phyloP scores from a whole-genome alignment of 2,797 vertebrate species.

The Onychomys arenicola region DNA sequence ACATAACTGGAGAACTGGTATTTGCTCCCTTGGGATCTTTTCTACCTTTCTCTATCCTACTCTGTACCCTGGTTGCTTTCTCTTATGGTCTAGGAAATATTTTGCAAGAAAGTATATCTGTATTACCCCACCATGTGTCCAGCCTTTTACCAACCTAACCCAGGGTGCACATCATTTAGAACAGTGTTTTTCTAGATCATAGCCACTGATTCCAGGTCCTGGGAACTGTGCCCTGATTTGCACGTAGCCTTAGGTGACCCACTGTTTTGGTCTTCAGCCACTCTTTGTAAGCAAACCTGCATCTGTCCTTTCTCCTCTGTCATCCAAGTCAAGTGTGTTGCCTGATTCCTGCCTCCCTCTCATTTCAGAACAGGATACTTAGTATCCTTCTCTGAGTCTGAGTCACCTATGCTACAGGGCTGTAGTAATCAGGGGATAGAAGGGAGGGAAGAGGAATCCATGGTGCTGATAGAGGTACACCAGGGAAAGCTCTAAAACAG shows the following conservation, averaged over 20 bases:
- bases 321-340: background rate
- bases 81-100: background rate
- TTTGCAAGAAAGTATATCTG: background rate
- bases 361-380: background rate
- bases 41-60: background rate
- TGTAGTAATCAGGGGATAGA: too few species aligned
- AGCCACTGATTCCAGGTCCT: background rate
- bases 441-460: background rate
- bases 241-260: background rate
- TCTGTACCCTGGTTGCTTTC: background rate
- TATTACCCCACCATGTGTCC: fast-evolving
- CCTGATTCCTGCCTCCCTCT: background rate
- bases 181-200: background rate
- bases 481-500: background rate
- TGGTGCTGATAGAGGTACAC: background rate
- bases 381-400: background rate
- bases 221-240: background rate
- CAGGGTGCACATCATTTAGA: too few species aligned
- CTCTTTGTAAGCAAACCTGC: background rate
- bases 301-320: background rate
- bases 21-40: background rate
- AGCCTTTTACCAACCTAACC: background rate
- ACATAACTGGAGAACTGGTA: background rate
- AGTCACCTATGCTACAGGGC: background rate
- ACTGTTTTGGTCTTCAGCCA: background rate